These are phyloP conservation scores for Atherinomorus stipes DNA, from an alignment of 2,113 vertebrate species.

Conservation along the genomic window DNA sequence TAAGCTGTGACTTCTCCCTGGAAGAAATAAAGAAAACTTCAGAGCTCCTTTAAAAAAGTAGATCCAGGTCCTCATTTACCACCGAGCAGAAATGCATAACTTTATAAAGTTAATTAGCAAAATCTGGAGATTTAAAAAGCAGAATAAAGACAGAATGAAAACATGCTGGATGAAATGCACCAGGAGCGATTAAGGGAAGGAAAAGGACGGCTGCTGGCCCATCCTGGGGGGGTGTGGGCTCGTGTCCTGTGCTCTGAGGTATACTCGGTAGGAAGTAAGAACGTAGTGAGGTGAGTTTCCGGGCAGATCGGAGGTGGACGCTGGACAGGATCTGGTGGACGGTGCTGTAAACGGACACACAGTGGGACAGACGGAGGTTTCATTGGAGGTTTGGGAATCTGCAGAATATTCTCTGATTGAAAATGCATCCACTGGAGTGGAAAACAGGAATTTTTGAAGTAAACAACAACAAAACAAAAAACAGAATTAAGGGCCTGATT, in stretches of 20 bases:
- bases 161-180: conserved; percentile 5
- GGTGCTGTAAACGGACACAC: conserved; percentile 72
- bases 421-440: conserved; percentile 31
- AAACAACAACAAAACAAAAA: too few species aligned
- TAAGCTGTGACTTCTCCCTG: not conserved
- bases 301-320: conserved; percentile 66
- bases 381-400: conserved; percentile 11
- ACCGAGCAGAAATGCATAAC: not conserved
- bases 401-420: conserved; percentile 26
- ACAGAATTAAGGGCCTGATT: not conserved
- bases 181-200: conserved; percentile 2
- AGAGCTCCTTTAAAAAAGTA: too few species aligned
- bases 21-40: not conserved
- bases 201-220: conserved; percentile 47
- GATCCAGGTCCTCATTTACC: not conserved
- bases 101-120: not conserved
- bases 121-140: not conserved
- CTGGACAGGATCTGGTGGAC: conserved; percentile 59
- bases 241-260: conserved; percentile 81
- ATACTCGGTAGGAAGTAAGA: conserved; percentile 74
- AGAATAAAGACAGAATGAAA: not conserved
- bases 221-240: conserved; percentile 67
- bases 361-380: not conserved
- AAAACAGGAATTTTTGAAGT: not conserved
- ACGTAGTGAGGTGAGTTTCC: conserved; percentile 63